A percentile compares a stretch with the other conserved stretches of the same genome.
Evolutionary conservation across 2,797 vertebrate species (phyloP).

Genomic region (Melanotaenia maccullochi): DNA sequence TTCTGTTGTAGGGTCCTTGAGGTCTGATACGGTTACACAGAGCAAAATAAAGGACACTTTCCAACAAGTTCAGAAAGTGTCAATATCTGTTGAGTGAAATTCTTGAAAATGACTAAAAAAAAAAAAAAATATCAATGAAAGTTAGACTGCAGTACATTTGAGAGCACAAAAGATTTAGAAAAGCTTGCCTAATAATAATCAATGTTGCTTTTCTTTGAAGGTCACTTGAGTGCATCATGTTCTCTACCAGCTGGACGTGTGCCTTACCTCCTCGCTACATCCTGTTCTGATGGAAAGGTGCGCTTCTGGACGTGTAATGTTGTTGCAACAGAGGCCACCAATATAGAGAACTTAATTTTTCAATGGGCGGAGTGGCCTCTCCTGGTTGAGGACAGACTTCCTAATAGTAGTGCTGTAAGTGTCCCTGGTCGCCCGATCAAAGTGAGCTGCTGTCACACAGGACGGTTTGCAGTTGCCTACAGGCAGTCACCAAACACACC

Average conservation of each 20-base stretch:
- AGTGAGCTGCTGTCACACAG: conserved; percentile 95
- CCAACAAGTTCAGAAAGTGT: not conserved
- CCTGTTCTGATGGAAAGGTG: conserved; percentile 94
- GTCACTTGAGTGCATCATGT: conserved; percentile 94
- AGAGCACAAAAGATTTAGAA: not conserved
- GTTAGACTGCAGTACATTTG: not conserved
- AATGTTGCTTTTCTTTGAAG: conserved; percentile 72
- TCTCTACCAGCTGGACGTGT: conserved; percentile 92
- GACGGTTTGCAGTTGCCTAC: conserved; percentile 93
- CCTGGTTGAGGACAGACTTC: conserved; percentile 89
- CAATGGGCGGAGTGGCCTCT: conserved; percentile 97
- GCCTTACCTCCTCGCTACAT: conserved; percentile 95
- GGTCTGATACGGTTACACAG: not conserved
- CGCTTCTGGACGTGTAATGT: conserved; percentile 94
- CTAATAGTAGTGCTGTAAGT: conserved; percentile 86
- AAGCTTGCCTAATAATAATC: not conserved
- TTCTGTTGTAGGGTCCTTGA: not conserved
- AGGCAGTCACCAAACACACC: conserved; percentile 73
- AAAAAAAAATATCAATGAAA: not conserved
- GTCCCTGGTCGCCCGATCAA: conserved; percentile 88
- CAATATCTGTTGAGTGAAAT: not conserved
- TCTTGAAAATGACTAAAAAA: not conserved
- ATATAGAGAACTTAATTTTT: conserved; percentile 74
- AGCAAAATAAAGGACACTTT: not conserved
- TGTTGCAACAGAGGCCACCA: conserved; percentile 55